A percentile compares a stretch with the other conserved stretches of the same genome.
Conservation (phyloP, 92 coral and sea anemone species). For the Zoanthus gigantus region DNA sequence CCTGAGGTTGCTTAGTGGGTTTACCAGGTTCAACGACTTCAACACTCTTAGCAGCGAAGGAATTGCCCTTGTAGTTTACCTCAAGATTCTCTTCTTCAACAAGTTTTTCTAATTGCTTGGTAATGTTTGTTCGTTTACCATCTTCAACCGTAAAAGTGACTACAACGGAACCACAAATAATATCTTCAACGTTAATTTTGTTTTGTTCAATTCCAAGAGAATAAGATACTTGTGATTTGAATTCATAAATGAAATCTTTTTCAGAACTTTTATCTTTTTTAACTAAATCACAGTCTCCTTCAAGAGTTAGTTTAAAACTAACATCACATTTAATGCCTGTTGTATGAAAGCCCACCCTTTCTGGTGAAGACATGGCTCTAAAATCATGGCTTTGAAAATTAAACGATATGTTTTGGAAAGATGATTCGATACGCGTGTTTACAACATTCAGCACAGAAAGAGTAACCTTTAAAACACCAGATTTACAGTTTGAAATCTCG, state of each 20-base stretch:
- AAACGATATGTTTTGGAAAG: slow-evolving; percentile 6
- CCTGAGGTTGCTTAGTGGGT: slow-evolving; percentile 24
- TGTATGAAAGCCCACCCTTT: background rate
- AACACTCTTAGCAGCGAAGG: slow-evolving; percentile 56
- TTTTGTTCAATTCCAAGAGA: slow-evolving; percentile 35
- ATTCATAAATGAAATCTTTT: slow-evolving; percentile 43
- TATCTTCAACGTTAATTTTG: slow-evolving; percentile 35
- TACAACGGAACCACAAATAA: slow-evolving; percentile 79
- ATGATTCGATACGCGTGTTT: background rate
- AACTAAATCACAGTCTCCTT: slow-evolving; percentile 9
- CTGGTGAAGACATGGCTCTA: slow-evolving; percentile 17
- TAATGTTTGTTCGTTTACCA: slow-evolving; percentile 63
- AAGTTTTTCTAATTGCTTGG: slow-evolving; percentile 45
- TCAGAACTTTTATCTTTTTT: slow-evolving; percentile 12
- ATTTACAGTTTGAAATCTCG: background rate
- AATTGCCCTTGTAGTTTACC: slow-evolving; percentile 49
- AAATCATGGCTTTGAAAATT: slow-evolving; percentile 1
- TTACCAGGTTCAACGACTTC: slow-evolving; percentile 45
- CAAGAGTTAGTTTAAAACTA: slow-evolving; percentile 27
- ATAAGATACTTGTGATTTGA: slow-evolving; percentile 31
- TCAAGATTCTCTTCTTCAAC: slow-evolving; percentile 52
- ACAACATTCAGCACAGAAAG: slow-evolving; percentile 15
- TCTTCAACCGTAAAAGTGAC: slow-evolving; percentile 71
- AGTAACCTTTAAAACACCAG: background rate
- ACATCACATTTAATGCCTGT: slow-evolving; percentile 19